Percentiles rank a stretch among this genome's conserved stretches.
Conservation (phyloP, 1,140 invertebrate genomes). For the Diorhabda elongata region DNA sequence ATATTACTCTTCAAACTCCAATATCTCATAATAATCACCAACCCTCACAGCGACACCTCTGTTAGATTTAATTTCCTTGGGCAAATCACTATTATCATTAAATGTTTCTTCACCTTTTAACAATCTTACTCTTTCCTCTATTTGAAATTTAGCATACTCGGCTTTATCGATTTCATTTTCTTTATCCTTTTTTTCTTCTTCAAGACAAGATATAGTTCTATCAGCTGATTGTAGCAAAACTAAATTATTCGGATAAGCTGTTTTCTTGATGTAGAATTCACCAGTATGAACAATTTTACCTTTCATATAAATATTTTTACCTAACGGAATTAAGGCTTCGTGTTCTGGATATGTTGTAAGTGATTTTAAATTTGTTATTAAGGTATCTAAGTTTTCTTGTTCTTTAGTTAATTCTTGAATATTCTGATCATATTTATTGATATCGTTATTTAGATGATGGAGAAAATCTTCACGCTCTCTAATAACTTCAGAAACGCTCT, state of each 20-base stretch:
- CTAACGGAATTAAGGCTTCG: conserved; percentile 32
- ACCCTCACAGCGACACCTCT: conserved; percentile 37
- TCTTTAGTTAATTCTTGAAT: conserved; percentile 16
- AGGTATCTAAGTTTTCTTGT: conserved; percentile 23
- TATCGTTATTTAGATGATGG: conserved; percentile 29
- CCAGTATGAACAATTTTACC: conserved; percentile 37
- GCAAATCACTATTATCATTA: conserved; percentile 22
- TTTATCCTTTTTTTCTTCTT: conserved; percentile 25
- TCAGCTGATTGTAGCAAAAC: conserved; percentile 29
- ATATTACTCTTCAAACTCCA: conserved; percentile 34
- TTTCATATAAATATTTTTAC: conserved; percentile 33
- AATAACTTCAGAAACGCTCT: neutral
- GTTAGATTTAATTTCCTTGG: conserved; percentile 36
- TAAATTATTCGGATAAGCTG: conserved; percentile 30
- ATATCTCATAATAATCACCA: conserved; percentile 36
- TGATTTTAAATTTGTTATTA: conserved; percentile 25
- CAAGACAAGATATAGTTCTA: conserved; percentile 27
- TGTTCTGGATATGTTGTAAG: conserved; percentile 31
- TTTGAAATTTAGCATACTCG: conserved; percentile 25
- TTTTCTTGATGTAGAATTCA: conserved; percentile 32
- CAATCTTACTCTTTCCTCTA: conserved; percentile 31
- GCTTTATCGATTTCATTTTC: conserved; percentile 25
- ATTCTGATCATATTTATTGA: conserved; percentile 25
- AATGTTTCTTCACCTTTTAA: conserved; percentile 21
- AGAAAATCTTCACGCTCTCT: conserved; percentile 22